These are phyloP conservation scores for Drosophila rellima DNA, from an alignment of 2,888 invertebrate species.

Conservation along the genomic window DNA sequence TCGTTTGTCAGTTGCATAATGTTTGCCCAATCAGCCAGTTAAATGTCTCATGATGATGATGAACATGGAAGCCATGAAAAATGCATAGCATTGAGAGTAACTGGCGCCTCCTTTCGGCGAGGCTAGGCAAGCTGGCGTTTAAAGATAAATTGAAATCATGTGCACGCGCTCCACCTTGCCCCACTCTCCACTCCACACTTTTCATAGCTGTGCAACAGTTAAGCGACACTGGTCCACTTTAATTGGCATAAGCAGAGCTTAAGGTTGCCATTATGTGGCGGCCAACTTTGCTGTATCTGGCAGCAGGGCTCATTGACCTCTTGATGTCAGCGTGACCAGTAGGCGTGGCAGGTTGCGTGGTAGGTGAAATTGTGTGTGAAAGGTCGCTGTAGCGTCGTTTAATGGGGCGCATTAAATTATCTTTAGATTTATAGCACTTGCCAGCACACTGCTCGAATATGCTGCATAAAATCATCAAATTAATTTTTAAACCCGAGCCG, in stretches of 20 bases:
- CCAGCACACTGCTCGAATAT: background rate
- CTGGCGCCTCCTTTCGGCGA: constrained; percentile 43
- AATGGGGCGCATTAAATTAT: constrained; percentile 64
- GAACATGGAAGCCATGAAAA: constrained; percentile 35
- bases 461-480: background rate
- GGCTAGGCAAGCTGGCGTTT: constrained; percentile 14
- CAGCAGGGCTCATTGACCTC: constrained; percentile 44
- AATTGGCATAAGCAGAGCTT: constrained; percentile 52
- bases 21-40: constrained; percentile 53
- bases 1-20: constrained; percentile 58
- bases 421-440: constrained; percentile 61
- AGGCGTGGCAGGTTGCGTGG: background rate
- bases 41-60: constrained; percentile 12
- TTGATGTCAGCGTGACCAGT: background rate
- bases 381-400: constrained; percentile 54
- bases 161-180: background rate
- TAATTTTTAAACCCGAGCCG: background rate
- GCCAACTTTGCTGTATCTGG: constrained; percentile 6
- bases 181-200: background rate
- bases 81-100: constrained; percentile 36
- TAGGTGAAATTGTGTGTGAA: background rate
- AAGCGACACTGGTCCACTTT: constrained; percentile 43
- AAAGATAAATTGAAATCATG: background rate
- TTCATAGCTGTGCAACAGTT: constrained; percentile 55
- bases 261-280: constrained; percentile 32